A percentile compares a stretch with the other conserved stretches of the same genome.
Evolutionary conservation across 2,888 invertebrate genomes (phyloP).

Genomic region (Chymomyza amoena): DNA sequence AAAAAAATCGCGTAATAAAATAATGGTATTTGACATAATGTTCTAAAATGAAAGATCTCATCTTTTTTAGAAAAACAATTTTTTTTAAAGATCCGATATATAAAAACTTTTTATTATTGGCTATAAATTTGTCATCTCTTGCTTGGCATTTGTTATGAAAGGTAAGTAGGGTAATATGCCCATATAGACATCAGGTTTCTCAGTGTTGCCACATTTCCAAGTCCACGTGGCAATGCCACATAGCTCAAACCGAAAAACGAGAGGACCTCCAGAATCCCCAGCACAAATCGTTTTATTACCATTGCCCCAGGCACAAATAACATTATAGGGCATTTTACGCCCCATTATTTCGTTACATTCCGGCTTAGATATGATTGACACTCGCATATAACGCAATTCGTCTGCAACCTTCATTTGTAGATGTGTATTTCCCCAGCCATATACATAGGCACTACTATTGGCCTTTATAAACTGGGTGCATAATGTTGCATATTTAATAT

Average conservation of each 20-base stretch:
- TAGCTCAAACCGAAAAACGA: slow-evolving; percentile 27
- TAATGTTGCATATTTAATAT: slow-evolving; percentile 20
- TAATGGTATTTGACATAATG: no score
- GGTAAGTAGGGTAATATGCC: slow-evolving; percentile 16
- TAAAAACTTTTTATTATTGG: no score
- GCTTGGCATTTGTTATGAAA: slow-evolving; percentile 25
- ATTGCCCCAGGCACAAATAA: slow-evolving; percentile 34
- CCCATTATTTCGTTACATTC: slow-evolving; percentile 22
- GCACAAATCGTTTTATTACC: slow-evolving; percentile 28
- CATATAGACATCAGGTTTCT: slow-evolving; percentile 41
- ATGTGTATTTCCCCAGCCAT: slow-evolving; percentile 34
- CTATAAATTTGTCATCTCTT: no score
- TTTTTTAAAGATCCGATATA: no score
- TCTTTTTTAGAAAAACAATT: no score
- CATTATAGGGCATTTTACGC: slow-evolving; percentile 27
- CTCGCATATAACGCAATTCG: slow-evolving; percentile 10
- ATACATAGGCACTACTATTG: slow-evolving; percentile 17
- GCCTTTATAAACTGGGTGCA: slow-evolving; percentile 11
- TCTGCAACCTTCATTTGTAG: rapidly evolving
- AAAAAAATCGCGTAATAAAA: no score
- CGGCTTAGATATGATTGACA: slow-evolving; percentile 10
- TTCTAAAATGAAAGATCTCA: no score
- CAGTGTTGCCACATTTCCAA: slow-evolving; percentile 19
- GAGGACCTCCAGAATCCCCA: slow-evolving; percentile 48
- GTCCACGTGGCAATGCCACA: slow-evolving; percentile 46